phyloP scores from a whole-genome alignment of 1,140 invertebrate species.

The Alviniconcha marisindica region DNA sequence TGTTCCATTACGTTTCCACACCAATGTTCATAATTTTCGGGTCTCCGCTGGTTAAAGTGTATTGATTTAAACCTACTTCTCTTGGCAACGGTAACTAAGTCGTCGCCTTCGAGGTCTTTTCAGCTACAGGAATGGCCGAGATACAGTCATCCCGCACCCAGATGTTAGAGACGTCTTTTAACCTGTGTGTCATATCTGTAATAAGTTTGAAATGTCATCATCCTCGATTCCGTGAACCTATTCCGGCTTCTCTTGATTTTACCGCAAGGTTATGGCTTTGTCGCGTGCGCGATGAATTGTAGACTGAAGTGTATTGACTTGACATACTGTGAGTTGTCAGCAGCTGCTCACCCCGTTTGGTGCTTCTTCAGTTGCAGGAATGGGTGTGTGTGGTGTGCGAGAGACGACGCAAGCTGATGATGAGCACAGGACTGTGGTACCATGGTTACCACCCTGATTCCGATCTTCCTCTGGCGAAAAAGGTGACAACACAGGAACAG shows the following conservation, averaged over 20 bases:
- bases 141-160: too few species aligned
- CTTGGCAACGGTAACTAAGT: too few species aligned
- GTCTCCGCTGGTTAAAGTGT: too few species aligned
- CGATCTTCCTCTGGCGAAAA: slow-evolving; percentile 62
- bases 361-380: slow-evolving; percentile 61
- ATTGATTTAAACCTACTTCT: too few species aligned
- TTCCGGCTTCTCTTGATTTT: not conserved
- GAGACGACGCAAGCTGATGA: slow-evolving; percentile 69
- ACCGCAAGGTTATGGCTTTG: too few species aligned
- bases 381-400: slow-evolving; percentile 74
- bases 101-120: too few species aligned
- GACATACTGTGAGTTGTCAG: not conserved
- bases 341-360: not conserved
- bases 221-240: not conserved
- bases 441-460: slow-evolving; percentile 67
- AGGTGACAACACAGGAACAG: slow-evolving; percentile 40
- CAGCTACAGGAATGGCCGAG: too few species aligned
- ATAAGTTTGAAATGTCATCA: too few species aligned
- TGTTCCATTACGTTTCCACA: not conserved
- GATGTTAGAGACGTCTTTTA: too few species aligned
- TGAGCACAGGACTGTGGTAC: slow-evolving; percentile 72
- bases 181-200: too few species aligned
- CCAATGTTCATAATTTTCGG: too few species aligned
- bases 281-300: too few species aligned
- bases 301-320: not conserved